Percentiles rank a stretch among this genome's conserved stretches.
These are phyloP conservation scores for Numenius arquata DNA, from an alignment of 2,113 vertebrate genomes.

Conservation along the genomic window DNA sequence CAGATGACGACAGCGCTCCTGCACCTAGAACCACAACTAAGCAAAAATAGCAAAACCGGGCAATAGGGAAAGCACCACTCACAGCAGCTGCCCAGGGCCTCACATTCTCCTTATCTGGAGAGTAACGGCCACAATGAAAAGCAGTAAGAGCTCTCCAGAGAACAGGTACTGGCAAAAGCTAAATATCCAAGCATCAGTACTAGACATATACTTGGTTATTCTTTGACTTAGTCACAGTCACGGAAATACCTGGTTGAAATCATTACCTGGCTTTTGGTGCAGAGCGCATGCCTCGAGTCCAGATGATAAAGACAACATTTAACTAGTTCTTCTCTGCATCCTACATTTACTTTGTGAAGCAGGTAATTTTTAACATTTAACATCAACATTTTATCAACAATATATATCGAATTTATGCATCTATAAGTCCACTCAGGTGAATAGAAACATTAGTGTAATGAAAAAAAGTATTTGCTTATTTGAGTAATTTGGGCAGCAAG, in stretches of 20 bases:
- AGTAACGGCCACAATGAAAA: background rate
- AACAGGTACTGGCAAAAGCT: background rate
- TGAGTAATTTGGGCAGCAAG: background rate
- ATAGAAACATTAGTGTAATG: background rate
- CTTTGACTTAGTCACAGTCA: background rate
- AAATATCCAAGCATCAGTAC: background rate
- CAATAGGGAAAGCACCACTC: background rate
- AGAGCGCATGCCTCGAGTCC: background rate
- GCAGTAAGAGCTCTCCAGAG: background rate
- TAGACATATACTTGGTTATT: background rate
- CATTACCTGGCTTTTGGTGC: background rate
- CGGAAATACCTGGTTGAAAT: background rate
- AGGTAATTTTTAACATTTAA: background rate
- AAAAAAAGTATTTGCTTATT: background rate
- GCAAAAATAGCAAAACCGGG: background rate
- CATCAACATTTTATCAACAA: background rate
- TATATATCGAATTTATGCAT: background rate
- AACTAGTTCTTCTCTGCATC: background rate
- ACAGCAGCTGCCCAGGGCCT: background rate
- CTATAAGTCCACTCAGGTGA: background rate
- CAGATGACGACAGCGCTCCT: background rate
- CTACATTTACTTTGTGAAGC: background rate
- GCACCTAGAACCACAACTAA: background rate
- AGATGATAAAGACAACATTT: background rate
- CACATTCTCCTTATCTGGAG: background rate